Evolutionary conservation across 2,797 vertebrate species (phyloP).

Genomic region (Sebastes trivittatus): DNA sequence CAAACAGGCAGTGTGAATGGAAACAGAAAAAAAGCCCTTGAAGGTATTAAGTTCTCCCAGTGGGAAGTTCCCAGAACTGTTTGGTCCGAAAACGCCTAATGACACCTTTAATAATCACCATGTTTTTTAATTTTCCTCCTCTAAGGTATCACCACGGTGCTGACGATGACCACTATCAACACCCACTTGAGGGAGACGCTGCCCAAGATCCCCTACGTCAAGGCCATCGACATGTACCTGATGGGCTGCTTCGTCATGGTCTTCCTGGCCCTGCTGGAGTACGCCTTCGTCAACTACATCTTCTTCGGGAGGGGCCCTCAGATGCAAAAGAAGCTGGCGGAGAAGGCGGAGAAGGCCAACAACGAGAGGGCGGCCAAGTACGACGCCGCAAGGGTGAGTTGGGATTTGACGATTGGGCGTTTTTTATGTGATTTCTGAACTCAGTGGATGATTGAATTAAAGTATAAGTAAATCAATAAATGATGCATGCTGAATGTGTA

Average conservation of each 20-base stretch:
- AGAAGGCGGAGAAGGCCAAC: conserved; percentile 91
- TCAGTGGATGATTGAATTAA: neutral
- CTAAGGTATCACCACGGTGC: conserved; percentile 84
- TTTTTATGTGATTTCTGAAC: neutral
- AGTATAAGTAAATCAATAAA: neutral
- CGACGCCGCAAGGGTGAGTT: conserved; percentile 88
- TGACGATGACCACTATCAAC: conserved; percentile 98
- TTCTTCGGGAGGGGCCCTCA: conserved; percentile 96
- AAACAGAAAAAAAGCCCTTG: too few relatives aligned
- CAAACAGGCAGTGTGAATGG: too few relatives aligned
- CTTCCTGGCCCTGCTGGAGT: conserved; percentile 95
- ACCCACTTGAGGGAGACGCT: conserved; percentile 94
- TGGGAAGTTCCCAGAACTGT: neutral
- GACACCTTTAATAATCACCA: neutral
- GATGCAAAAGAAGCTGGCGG: conserved; percentile 94
- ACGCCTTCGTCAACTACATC: conserved; percentile 95
- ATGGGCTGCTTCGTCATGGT: conserved; percentile 98
- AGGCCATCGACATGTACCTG: conserved; percentile 98
- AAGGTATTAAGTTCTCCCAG: too few relatives aligned
- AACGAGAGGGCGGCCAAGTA: conserved; percentile 87
- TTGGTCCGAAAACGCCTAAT: neutral
- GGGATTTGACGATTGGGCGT: neutral
- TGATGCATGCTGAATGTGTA: too few relatives aligned
- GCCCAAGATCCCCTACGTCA: conserved; percentile 96
- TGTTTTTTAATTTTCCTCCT: neutral